Conservation (phyloP, 2,888 invertebrate species). For the Agrilus mali region DNA sequence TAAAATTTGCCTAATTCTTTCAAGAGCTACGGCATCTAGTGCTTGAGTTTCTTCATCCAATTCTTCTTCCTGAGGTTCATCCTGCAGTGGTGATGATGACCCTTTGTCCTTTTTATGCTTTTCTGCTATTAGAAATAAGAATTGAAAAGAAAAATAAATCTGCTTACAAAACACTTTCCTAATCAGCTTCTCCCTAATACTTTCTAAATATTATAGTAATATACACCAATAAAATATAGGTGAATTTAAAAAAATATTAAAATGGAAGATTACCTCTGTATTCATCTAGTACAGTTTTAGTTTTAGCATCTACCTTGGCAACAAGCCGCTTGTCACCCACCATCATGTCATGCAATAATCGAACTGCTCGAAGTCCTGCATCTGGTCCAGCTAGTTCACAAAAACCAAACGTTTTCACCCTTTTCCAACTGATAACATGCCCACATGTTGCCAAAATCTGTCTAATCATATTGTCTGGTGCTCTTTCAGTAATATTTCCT, state of each 20-base stretch:
- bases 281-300: slow-evolving; percentile 84
- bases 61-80: slow-evolving; percentile 43
- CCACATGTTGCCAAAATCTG: slow-evolving; percentile 89
- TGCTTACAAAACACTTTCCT: slow-evolving; percentile 9
- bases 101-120: slow-evolving; percentile 37
- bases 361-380: slow-evolving; percentile 86
- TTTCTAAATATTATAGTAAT: not conserved
- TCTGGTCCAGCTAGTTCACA: slow-evolving; percentile 95
- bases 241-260: not conserved
- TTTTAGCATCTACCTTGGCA: slow-evolving; percentile 95
- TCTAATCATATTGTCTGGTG: slow-evolving; percentile 90
- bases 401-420: slow-evolving; percentile 96
- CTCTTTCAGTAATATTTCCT: slow-evolving; percentile 86
- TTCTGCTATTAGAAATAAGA: slow-evolving; percentile 35
- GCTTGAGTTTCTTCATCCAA: slow-evolving; percentile 66
- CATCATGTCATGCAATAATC: slow-evolving; percentile 82
- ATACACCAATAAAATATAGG: not conserved
- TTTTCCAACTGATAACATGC: slow-evolving; percentile 90
- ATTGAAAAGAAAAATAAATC: not conserved
- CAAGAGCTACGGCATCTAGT: slow-evolving; percentile 61
- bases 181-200: not conserved
- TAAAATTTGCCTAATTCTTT: slow-evolving; percentile 68
- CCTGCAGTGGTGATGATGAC: slow-evolving; percentile 46
- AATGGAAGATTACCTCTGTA: slow-evolving; percentile 57
- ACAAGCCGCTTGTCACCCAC: slow-evolving; percentile 89